Percentiles rank a stretch among this genome's conserved stretches.
These are phyloP conservation scores for Iselma pallidipennis DNA, from an alignment of 2,888 invertebrate species.

Conservation along the genomic window DNA sequence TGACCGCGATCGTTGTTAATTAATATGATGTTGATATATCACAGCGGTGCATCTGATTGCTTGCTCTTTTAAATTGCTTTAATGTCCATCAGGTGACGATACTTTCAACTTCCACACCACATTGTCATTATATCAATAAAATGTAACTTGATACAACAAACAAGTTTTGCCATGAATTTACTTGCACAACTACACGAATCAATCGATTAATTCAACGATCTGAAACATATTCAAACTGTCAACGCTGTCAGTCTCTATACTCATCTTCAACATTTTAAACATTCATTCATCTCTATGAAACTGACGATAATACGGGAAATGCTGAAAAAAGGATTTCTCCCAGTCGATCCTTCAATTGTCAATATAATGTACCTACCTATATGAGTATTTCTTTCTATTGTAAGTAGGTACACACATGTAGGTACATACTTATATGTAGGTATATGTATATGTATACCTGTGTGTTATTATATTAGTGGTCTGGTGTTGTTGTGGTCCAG, in stretches of 20 bases:
- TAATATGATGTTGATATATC: constrained; percentile 42
- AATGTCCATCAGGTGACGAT: constrained; percentile 30
- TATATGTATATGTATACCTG: too few relatives aligned
- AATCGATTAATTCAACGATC: constrained; percentile 14
- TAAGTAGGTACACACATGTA: too few relatives aligned
- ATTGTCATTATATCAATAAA: constrained; percentile 35
- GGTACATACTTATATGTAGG: too few relatives aligned
- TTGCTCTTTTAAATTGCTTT: constrained; percentile 29
- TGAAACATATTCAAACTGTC: constrained; percentile 11
- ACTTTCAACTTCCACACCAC: constrained; percentile 27
- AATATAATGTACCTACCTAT: too few relatives aligned
- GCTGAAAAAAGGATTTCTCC: not conserved
- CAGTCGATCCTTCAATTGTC: not conserved
- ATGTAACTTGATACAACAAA: constrained; percentile 29
- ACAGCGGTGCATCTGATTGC: constrained; percentile 35
- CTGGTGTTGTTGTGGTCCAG: constrained; percentile 2
- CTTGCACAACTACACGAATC: constrained; percentile 9
- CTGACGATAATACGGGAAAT: not conserved
- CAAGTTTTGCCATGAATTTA: constrained; percentile 20
- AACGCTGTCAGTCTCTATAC: constrained; percentile 7
- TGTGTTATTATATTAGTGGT: not conserved
- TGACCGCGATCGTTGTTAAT: constrained; percentile 39
- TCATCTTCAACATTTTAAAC: not conserved
- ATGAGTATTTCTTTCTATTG: too few relatives aligned
- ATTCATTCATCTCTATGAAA: not conserved